Conservation (phyloP, 2,113 vertebrate genomes). For the Dolichotis patagonum region DNA sequence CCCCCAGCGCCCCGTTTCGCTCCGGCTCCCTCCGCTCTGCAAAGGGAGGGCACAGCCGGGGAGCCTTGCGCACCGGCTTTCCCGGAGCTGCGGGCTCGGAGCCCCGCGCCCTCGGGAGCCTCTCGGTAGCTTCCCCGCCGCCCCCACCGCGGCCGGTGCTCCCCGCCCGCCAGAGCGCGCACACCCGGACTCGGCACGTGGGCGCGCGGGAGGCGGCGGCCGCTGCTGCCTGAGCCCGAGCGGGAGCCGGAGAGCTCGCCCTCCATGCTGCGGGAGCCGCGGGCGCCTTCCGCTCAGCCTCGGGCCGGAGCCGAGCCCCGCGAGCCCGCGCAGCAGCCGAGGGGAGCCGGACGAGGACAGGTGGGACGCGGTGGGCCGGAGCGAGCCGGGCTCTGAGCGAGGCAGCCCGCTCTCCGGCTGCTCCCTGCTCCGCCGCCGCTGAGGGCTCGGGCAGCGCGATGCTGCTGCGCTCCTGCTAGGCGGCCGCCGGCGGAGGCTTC, state of each 20-base stretch:
- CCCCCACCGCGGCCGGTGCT: conserved; percentile 56
- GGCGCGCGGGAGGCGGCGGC: conserved; percentile 82
- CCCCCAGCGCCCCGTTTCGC: background rate
- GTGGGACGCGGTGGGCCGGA: conserved; percentile 38
- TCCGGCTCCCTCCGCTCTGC: background rate
- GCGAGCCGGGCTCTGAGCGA: conserved; percentile 48
- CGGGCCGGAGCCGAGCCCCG: conserved; percentile 38
- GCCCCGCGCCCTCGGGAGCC: conserved; percentile 47
- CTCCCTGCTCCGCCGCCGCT: background rate
- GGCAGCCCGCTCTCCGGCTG: conserved; percentile 29
- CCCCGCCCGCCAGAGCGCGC: conserved; percentile 68
- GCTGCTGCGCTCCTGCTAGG: conserved; percentile 62
- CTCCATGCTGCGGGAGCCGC: conserved; percentile 64
- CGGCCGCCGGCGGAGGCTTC: conserved; percentile 50
- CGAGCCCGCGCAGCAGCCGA: conserved; percentile 1
- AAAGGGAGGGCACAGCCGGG: background rate
- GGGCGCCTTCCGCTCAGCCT: conserved; percentile 50
- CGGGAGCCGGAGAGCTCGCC: conserved; percentile 43
- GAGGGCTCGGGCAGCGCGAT: conserved; percentile 28
- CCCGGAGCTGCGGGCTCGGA: conserved; percentile 41
- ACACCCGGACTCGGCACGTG: conserved; percentile 81
- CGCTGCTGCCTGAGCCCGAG: conserved; percentile 59
- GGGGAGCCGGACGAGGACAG: conserved; percentile 26
- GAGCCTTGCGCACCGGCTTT: background rate
- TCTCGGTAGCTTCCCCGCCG: conserved; percentile 21